A percentile compares a stretch with the other conserved stretches of the same genome.
Evolutionary conservation across 2,797 vertebrate species (phyloP).

Genomic region (Galagoides demidoff): DNA sequence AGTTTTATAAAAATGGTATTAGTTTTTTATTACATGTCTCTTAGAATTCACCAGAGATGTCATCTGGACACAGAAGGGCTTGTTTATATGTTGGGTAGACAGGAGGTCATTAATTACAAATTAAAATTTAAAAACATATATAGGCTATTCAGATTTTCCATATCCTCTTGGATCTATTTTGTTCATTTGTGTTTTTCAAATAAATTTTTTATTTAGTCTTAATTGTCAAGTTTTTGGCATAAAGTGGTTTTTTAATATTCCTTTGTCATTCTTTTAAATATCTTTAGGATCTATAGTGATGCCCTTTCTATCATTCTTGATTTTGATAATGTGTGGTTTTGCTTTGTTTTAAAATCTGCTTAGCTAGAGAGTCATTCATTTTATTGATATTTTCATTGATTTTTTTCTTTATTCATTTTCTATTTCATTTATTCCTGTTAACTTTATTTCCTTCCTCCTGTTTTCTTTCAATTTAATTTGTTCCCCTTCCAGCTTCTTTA

Average conservation of each 20-base stretch:
- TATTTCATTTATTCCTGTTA: not conserved
- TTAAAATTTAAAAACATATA: conserved; percentile 29
- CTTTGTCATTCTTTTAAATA: not conserved
- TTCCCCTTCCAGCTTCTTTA: not conserved
- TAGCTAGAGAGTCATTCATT: not conserved
- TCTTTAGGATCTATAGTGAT: not conserved
- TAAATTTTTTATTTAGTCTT: not conserved
- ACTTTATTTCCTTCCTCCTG: not conserved
- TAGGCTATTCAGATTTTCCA: not conserved
- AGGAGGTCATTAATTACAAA: not conserved
- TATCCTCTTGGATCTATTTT: not conserved
- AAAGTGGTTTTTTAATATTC: not conserved
- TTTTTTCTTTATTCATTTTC: conserved; percentile 20
- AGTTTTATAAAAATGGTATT: not conserved
- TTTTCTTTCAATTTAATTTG: conserved; percentile 12
- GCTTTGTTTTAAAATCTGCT: not conserved
- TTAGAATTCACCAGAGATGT: conserved; percentile 13
- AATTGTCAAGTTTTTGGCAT: not conserved
- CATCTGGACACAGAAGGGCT: not conserved
- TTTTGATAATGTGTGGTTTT: not conserved
- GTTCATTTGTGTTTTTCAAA: not conserved
- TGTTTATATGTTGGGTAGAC: not conserved
- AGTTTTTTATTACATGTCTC: not conserved
- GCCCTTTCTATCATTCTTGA: not conserved
- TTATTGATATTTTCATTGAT: not conserved